Evolutionary conservation across 2,888 invertebrate species (phyloP), one percentile per base, ranked within the genome.

Genomic region (Cordilura impudica): DNA sequence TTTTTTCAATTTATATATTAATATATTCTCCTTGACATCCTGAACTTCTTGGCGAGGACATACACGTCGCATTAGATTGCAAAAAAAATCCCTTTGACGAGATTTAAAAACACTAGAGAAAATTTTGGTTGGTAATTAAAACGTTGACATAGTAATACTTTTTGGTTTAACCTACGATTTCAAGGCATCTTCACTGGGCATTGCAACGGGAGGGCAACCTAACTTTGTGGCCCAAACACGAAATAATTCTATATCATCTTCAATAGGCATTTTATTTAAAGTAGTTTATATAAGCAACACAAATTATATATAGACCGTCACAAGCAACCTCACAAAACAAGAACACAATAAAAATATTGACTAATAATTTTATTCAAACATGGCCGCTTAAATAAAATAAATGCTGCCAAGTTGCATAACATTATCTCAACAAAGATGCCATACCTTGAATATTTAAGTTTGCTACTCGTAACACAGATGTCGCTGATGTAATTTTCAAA

Each of bases 21-120:
- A 81, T 26, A 89, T 84, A 78, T 88, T 89, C 60, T 88, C 85
- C 1, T 87, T 86, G 5, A 88, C 83, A 35, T 84, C 84, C 53
- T 84, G 74, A 2, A 89, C 88, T 71, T 86, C 83, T 35, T 88
- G 86, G 0, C 85, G 85, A 0, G 90, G 86, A n/a, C 84, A 84
- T 0, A 90, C 85, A 2, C 86, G 85, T 6, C 84, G 78, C 69
- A 89, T 85, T 43, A 90, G 78, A 60, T 86, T 85, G 18, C 83
- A 82, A 77, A 90, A 87, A 0, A 88, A 72, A 21, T 86, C 83
- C 21, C 85, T 81, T 49, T 89, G 89, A 0, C 85, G 85, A 0
- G 90, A 87, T 75, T 88, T 89, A 23, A 89, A 88, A 54, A 90
- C 85, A 1, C 90, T 90, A n/a, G 0, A 72, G 1, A 12, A 56